Conservation (phyloP, 1,140 invertebrate species). For the Bombus fervidus region DNA sequence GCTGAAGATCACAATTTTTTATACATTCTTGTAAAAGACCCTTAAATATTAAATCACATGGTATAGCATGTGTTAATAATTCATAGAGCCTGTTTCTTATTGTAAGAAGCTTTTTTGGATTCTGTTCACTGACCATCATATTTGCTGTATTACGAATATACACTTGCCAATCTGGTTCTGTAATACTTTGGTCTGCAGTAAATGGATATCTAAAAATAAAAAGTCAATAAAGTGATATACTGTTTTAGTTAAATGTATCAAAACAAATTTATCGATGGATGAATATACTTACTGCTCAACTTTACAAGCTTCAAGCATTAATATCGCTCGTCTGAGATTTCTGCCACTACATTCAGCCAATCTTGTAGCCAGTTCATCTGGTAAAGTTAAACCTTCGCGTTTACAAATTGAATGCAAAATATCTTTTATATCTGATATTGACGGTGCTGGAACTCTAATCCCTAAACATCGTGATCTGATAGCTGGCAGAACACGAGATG, state of each 20-base stretch:
- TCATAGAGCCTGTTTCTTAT: conserved; percentile 96
- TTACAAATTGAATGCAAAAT: conserved; percentile 89
- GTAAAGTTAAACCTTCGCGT: conserved; percentile 92
- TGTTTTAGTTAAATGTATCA: background rate
- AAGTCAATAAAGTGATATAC: background rate
- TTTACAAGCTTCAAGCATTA: conserved; percentile 97
- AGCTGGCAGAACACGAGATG: conserved; percentile 96
- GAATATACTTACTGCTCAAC: conserved; percentile 88
- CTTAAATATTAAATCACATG: conserved; percentile 96
- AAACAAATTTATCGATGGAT: background rate
- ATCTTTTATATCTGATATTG: conserved; percentile 88
- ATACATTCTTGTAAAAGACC: conserved; percentile 93
- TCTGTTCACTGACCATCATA: conserved; percentile 94
- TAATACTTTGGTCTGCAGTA: conserved; percentile 90
- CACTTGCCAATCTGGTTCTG: conserved; percentile 96
- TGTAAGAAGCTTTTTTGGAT: conserved; percentile 91
- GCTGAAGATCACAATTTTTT: conserved; percentile 93
- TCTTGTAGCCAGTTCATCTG: conserved; percentile 89
- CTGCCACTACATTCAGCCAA: conserved; percentile 92
- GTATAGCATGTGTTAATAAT: conserved; percentile 96
- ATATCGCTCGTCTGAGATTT: conserved; percentile 95
- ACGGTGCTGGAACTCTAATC: conserved; percentile 95
- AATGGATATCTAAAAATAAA: conserved; percentile 88
- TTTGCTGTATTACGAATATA: conserved; percentile 94
- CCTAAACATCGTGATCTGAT: conserved; percentile 97